Conservation (phyloP, 2,113 vertebrate species). For the Tautogolabrus adspersus region DNA sequence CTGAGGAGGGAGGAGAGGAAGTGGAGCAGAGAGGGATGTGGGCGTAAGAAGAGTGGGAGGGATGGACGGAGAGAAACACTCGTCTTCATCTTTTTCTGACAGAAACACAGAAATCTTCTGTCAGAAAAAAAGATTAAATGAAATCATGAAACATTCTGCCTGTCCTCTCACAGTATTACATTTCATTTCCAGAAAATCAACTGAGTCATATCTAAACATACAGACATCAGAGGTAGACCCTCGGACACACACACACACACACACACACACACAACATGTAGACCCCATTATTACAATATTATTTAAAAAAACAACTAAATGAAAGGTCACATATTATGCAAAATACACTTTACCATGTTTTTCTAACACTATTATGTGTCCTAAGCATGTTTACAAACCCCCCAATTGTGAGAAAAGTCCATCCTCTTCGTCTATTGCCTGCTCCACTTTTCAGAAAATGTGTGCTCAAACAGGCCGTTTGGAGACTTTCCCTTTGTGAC, state of each 20-base stretch:
- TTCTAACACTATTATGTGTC: no score
- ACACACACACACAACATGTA: no score
- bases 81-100: slow-evolving; percentile 2
- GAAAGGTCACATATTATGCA: no score
- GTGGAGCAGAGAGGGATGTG: slow-evolving; percentile 23
- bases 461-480: no score
- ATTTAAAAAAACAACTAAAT: no score
- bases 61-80: slow-evolving; percentile 7
- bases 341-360: no score
- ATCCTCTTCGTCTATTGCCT: no score
- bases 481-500: no score
- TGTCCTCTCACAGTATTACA: not conserved
- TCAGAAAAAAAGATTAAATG: not conserved
- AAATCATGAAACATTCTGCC: not conserved
- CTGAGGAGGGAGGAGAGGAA: slow-evolving; percentile 3
- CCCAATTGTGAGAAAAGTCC: no score
- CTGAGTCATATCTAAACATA: not conserved
- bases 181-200: not conserved
- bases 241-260: not conserved
- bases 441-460: no score
- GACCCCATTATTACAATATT: no score
- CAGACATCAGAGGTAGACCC: not conserved
- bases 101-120: not conserved
- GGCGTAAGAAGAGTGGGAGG: not conserved
- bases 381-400: no score